Percentiles rank a stretch among this genome's conserved stretches.
Conservation (phyloP, 2,113 vertebrate genomes). For the Catagonus wagneri region DNA sequence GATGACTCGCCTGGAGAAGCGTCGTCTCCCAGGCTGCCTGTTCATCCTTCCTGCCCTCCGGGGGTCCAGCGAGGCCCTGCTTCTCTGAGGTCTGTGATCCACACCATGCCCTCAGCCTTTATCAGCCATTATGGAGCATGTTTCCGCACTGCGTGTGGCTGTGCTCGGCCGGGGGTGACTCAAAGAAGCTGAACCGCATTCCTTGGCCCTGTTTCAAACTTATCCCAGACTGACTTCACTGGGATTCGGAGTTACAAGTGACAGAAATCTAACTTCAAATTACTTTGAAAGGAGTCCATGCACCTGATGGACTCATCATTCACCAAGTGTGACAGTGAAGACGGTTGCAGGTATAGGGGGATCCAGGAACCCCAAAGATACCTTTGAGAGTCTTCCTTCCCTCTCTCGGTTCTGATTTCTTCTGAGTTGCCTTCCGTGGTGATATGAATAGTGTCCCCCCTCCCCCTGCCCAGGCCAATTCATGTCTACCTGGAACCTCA, state of each 20-base stretch:
- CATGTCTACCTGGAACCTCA: accelerated
- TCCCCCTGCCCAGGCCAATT: not conserved
- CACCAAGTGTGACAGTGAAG: not conserved
- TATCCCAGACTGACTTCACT: not conserved
- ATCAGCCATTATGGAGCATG: accelerated
- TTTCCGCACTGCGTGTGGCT: accelerated
- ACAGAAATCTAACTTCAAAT: not conserved
- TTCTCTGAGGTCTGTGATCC: accelerated
- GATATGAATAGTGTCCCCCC: no score
- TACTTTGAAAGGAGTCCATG: not conserved
- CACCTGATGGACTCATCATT: not conserved
- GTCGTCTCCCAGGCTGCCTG: not conserved
- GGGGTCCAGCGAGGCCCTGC: accelerated
- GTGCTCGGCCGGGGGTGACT: not conserved
- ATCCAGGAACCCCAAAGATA: not conserved
- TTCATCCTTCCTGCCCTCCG: accelerated
- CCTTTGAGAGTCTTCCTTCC: not conserved
- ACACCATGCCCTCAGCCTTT: accelerated
- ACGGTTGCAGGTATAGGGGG: not conserved
- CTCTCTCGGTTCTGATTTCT: not conserved
- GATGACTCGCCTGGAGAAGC: accelerated
- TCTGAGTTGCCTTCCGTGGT: not conserved
- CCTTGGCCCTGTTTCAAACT: not conserved
- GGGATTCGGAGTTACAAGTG: not conserved
- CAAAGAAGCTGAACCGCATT: accelerated